Evolutionary conservation across 2,113 vertebrate species (phyloP).

Genomic region (Callocephalon fimbriatum): DNA sequence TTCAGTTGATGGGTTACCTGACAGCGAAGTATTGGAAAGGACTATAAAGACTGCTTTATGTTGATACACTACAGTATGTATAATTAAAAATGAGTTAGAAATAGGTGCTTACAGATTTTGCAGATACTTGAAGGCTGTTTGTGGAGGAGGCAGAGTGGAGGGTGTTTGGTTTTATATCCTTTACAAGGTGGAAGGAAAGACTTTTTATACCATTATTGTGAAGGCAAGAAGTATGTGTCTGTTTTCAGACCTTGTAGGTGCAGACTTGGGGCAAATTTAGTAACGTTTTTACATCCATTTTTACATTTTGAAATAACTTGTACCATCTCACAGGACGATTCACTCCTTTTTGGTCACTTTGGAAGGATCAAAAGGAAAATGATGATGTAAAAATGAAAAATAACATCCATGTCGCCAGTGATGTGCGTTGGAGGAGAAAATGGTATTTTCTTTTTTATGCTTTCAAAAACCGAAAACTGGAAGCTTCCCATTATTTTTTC

Average conservation of each 20-base stretch:
- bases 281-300: background rate
- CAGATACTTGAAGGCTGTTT: background rate
- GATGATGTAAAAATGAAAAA: background rate
- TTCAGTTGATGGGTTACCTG: background rate
- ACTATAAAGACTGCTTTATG: background rate
- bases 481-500: background rate
- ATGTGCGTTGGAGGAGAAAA: background rate
- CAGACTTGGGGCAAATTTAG: background rate
- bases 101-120: background rate
- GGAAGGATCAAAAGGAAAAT: background rate
- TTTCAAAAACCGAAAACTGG: background rate
- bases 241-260: background rate
- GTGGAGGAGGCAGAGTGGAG: background rate
- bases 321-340: background rate
- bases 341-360: background rate
- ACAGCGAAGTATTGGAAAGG: background rate
- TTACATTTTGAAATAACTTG: background rate
- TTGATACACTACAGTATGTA: background rate
- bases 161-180: background rate
- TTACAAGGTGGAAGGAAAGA: background rate
- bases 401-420: background rate
- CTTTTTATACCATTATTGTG: background rate
- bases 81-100: background rate
- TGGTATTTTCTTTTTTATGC: background rate
- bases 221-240: background rate